Evolutionary conservation across 1,140 invertebrate species (phyloP), one percentile per base, ranked within the genome.

Genomic region (Camponotus pennsylvanicus): DNA sequence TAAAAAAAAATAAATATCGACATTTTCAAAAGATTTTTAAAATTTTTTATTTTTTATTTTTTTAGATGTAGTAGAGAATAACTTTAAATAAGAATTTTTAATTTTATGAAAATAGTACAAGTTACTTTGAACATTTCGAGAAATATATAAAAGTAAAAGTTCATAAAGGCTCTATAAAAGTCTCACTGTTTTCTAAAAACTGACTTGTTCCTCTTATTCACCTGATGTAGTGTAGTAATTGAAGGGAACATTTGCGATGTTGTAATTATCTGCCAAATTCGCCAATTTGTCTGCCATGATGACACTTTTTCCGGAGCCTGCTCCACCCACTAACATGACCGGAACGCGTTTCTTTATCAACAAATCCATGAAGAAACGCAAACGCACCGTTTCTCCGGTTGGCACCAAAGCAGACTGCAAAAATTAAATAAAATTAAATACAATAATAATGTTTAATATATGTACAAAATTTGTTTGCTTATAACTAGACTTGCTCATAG

Each of bases 181-280:
- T 27, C 34, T 6, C 15, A 52, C 15, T 37, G 4, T 7, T 32
- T 21, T 55, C n/a, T 49, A 83, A n/a, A 52, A 84, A 83, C 0
- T 63, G 5, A 57, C 6, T 61, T 75, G 37, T 34, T 0, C 27
- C 3, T 21, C 8, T 63, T 75, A 83, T 85, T 92, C 93, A 96
- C 98, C 97, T 79, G 98, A 99, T 0, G 98, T 98, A 0, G 98
- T 99, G 94, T 99, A 99, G 94, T 98, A 99, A 95, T 99, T 99
- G 91, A 99, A 98, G 2, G 98, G 98, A 27, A 98, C 98, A 95
- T 98, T 98, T 2, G 97, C 97, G 18, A 99, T 96, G 45, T 97
- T 97, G 92, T 97, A 98, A 90, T 97, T 97, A 32, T 98, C 98
- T 0, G 97, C 94, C 21, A 99, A 92, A 18, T 95, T 95, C 61